Evolutionary conservation across 2,797 vertebrate genomes (phyloP).

Genomic region (Neoniphon sammara): DNA sequence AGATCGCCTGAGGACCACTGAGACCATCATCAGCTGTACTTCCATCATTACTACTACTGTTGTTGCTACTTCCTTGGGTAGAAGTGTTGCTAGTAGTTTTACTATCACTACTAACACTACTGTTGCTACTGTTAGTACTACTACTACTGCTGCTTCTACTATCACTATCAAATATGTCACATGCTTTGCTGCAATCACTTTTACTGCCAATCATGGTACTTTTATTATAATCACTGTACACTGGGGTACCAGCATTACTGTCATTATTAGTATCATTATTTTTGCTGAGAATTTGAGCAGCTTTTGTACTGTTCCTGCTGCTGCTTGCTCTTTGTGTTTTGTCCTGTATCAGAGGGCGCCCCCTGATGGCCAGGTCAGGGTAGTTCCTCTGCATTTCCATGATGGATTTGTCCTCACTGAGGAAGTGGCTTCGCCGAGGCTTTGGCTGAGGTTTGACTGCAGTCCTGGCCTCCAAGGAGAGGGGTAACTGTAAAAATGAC

Average conservation of each 20-base stretch:
- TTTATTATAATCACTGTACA: neutral
- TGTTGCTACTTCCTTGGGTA: fast-evolving
- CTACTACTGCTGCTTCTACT: neutral
- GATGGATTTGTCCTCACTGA: conserved; percentile 71
- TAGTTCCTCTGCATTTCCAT: conserved; percentile 81
- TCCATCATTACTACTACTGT: conserved; percentile 3
- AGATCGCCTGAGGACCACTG: conserved; percentile 70
- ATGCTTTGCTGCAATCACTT: neutral
- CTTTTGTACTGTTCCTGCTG: conserved; percentile 2
- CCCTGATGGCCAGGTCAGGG: conserved; percentile 85
- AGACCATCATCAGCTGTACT: conserved; percentile 27
- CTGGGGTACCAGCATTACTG: neutral
- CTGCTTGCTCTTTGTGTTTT: conserved; percentile 31
- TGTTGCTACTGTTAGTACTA: no score
- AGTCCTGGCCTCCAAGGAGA: conserved; percentile 15
- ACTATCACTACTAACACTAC: neutral
- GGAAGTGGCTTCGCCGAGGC: neutral
- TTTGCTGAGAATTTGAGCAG: neutral
- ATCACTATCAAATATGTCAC: neutral
- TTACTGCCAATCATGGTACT: neutral
- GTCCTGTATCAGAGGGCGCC: conserved; percentile 60
- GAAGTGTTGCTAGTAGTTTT: neutral
- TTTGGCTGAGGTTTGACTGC: conserved; percentile 11
- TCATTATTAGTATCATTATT: neutral
- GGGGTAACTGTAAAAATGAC: conserved; percentile 33